Percentiles rank a stretch among this genome's conserved stretches.
These are phyloP conservation scores for Dipodomys spectabilis DNA, from an alignment of 2,113 vertebrate genomes.

Conservation along the genomic window DNA sequence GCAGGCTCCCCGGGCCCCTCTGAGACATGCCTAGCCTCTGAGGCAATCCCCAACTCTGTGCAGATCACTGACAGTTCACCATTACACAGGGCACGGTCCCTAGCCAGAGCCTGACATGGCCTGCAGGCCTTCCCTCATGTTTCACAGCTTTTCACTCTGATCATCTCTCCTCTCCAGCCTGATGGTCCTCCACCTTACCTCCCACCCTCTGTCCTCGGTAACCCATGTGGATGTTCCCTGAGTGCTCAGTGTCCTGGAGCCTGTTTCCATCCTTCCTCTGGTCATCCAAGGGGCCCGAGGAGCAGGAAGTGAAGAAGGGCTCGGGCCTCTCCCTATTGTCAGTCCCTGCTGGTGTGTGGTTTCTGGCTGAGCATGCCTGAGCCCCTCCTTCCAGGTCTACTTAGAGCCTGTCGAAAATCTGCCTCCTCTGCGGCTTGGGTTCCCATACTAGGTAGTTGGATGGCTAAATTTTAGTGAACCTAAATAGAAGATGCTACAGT, in stretches of 20 bases:
- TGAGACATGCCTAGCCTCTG: background rate
- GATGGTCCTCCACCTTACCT: background rate
- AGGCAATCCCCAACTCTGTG: too few species aligned
- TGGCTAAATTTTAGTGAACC: background rate
- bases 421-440: background rate
- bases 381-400: background rate
- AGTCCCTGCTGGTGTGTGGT: background rate
- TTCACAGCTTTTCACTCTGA: background rate
- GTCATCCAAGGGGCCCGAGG: too few species aligned
- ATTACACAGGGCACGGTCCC: background rate
- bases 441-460: background rate
- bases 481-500: constrained; percentile 15
- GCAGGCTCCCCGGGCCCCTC: background rate
- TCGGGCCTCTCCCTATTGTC: too few species aligned
- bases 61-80: too few species aligned
- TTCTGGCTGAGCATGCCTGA: background rate
- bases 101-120: background rate
- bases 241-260: background rate
- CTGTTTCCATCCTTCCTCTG: background rate
- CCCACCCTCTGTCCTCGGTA: background rate
- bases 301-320: too few species aligned
- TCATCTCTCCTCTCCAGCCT: background rate
- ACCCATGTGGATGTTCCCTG: background rate
- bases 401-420: background rate
- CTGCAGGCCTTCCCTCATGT: background rate